These are phyloP conservation scores for Nephila pilipes DNA, from an alignment of 1,140 invertebrate genomes.

Conservation along the genomic window DNA sequence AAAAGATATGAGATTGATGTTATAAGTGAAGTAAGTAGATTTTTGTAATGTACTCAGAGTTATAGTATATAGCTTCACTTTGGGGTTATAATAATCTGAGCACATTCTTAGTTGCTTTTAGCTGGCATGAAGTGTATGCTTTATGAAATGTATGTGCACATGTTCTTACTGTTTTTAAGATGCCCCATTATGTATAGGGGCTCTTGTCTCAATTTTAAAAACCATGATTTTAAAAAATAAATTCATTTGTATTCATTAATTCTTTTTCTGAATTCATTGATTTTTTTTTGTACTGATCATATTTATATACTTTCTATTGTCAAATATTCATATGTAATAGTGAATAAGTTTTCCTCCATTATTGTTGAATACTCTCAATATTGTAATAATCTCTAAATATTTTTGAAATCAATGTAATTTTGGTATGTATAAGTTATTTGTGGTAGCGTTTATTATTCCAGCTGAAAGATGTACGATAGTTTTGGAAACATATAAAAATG, in stretches of 20 bases:
- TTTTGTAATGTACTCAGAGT: neutral
- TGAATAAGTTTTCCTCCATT: too few relatives aligned
- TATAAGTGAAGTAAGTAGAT: neutral
- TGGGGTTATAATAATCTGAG: constrained; percentile 51
- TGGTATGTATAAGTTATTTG: neutral
- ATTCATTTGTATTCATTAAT: too few relatives aligned
- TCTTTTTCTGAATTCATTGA: too few relatives aligned
- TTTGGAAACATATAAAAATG: neutral
- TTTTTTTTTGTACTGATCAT: too few relatives aligned
- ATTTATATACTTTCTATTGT: too few relatives aligned
- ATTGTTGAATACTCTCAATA: too few relatives aligned
- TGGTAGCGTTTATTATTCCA: neutral
- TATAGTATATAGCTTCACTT: neutral
- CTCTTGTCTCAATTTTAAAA: too few relatives aligned
- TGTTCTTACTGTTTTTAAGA: neutral
- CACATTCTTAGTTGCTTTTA: constrained; percentile 44
- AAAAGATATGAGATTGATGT: too few relatives aligned
- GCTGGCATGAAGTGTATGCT: constrained; percentile 2
- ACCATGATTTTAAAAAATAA: too few relatives aligned
- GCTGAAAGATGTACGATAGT: neutral
- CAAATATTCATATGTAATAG: too few relatives aligned
- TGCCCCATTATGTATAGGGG: neutral
- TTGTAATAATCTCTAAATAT: too few relatives aligned
- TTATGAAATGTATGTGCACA: neutral
- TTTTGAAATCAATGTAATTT: too few relatives aligned